Evolutionary conservation across 1,140 invertebrate genomes (phyloP).

Genomic region (Pararge aegeria): DNA sequence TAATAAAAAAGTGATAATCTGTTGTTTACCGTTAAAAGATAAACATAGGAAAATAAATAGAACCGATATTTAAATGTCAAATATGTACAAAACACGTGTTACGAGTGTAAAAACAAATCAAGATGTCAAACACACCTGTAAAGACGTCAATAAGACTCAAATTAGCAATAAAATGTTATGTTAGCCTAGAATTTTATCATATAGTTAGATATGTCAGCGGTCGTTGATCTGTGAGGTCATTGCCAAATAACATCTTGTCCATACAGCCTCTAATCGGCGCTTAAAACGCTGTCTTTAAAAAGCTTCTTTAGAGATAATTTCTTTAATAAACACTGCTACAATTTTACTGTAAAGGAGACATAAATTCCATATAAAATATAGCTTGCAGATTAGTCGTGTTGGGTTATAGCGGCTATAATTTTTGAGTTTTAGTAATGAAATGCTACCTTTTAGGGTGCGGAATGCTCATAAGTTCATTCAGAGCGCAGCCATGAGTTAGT

Average conservation of each 20-base stretch:
- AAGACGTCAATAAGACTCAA: constrained; percentile 28
- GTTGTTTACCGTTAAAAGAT: constrained; percentile 8
- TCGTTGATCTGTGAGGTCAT: constrained; percentile 65
- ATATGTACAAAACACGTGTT: constrained; percentile 1
- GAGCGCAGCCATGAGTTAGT: constrained; percentile 65
- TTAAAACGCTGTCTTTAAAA: constrained; percentile 57
- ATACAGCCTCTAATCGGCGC: constrained; percentile 43
- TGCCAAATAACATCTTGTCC: constrained; percentile 65
- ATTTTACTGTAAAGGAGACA: constrained; percentile 22
- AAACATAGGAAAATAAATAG: background rate
- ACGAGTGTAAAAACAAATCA: background rate
- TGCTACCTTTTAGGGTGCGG: constrained; percentile 61
- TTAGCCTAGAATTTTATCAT: background rate
- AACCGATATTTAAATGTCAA: background rate
- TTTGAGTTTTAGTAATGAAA: constrained; percentile 31
- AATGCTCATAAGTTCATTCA: constrained; percentile 54
- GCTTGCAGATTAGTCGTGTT: constrained; percentile 16
- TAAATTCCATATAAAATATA: constrained; percentile 15
- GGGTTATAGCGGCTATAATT: constrained; percentile 30
- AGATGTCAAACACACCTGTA: constrained; percentile 9
- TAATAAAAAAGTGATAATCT: background rate
- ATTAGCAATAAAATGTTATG: constrained; percentile 20
- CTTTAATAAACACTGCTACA: constrained; percentile 17
- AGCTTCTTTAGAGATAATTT: constrained; percentile 29
- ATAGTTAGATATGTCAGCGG: constrained; percentile 24